Conservation (phyloP, 2,888 invertebrate species). For the Mimas tiliae region DNA sequence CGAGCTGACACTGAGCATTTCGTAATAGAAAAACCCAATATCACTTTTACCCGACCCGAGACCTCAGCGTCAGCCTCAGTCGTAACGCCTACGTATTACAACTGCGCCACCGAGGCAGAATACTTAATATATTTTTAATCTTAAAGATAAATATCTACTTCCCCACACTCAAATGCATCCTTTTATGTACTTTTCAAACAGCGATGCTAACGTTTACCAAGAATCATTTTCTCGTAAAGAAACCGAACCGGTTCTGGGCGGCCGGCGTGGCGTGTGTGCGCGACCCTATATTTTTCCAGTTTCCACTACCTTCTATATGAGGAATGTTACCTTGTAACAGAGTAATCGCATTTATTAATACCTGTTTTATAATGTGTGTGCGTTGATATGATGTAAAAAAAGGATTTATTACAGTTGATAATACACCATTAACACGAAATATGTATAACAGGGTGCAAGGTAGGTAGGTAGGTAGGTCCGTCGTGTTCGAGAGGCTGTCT, state of each 20-base stretch:
- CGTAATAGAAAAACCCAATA: no score
- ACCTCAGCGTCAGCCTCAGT: no score
- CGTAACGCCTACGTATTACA: no score
- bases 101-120: no score
- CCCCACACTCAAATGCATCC: background rate
- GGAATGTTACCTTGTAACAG: slow-evolving; percentile 53
- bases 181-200: slow-evolving; percentile 2
- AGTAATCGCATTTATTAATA: slow-evolving; percentile 46
- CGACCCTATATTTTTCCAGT: slow-evolving; percentile 30
- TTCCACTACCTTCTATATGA: slow-evolving; percentile 39
- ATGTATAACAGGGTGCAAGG: no score
- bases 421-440: no score
- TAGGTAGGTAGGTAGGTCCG: no score
- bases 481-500: no score
- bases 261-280: slow-evolving; percentile 31
- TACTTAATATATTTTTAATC: no score
- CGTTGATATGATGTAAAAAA: slow-evolving; percentile 22
- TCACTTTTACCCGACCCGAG: no score
- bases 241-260: slow-evolving; percentile 41
- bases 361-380: slow-evolving; percentile 26
- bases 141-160: no score
- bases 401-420: background rate
- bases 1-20: no score
- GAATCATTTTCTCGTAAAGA: slow-evolving; percentile 61
- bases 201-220: slow-evolving; percentile 42